phyloP scores from a whole-genome alignment of 2,797 vertebrate species.

The Rousettus madagascariensis region DNA sequence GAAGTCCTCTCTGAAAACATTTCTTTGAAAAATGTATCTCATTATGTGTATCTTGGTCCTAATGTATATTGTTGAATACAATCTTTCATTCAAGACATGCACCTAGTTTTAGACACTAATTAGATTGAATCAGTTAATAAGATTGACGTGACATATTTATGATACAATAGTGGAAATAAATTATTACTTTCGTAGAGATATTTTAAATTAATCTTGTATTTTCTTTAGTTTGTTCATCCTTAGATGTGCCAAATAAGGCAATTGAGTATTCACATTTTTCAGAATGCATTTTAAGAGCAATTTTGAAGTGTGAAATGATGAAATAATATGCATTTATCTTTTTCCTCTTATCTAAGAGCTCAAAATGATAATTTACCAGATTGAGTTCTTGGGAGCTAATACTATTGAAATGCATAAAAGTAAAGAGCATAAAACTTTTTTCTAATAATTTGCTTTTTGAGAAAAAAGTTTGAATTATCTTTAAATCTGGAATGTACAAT shows the following conservation, averaged over 20 bases:
- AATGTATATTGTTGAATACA: slow-evolving; percentile 44
- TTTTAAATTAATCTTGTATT: slow-evolving; percentile 66
- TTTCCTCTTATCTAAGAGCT: slow-evolving; percentile 38
- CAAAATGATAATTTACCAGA: slow-evolving; percentile 53
- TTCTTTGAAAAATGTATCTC: slow-evolving; percentile 59
- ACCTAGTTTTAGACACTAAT: slow-evolving; percentile 63
- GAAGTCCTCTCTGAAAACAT: slow-evolving; percentile 13
- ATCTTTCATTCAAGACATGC: slow-evolving; percentile 10
- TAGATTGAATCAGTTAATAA: slow-evolving; percentile 66
- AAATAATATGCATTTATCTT: slow-evolving; percentile 60
- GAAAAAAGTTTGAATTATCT: slow-evolving; percentile 13
- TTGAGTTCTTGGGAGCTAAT: background rate
- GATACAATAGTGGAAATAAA: slow-evolving; percentile 66
- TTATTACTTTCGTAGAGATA: slow-evolving; percentile 59
- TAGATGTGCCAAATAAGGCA: slow-evolving; percentile 50
- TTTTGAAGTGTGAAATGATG: slow-evolving; percentile 40
- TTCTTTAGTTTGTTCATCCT: slow-evolving; percentile 59
- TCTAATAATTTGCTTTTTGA: background rate
- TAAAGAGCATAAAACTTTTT: background rate
- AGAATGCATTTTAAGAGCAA: slow-evolving; percentile 57
- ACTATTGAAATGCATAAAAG: slow-evolving; percentile 28
- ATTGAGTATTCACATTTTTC: slow-evolving; percentile 36
- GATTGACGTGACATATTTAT: slow-evolving; percentile 59
- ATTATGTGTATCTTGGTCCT: slow-evolving; percentile 17
- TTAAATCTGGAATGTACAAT: background rate